phyloP scores from a whole-genome alignment of 2,113 vertebrate genomes.

The Noturus placidus region DNA sequence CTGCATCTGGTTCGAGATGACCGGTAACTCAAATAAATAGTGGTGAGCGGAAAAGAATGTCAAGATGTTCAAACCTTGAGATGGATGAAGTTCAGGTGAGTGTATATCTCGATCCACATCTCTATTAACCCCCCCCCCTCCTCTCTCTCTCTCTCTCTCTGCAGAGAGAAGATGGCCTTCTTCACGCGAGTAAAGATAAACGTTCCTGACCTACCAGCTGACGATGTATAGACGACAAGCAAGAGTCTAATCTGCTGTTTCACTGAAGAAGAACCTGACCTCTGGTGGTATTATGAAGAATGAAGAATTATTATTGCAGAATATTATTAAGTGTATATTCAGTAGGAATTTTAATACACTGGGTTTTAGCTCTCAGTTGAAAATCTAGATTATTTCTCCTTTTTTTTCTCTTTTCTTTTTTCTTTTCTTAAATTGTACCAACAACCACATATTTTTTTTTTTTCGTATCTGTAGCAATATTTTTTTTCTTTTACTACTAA shows the following conservation, averaged over 20 bases:
- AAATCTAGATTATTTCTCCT: constrained; percentile 63
- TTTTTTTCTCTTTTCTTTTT: constrained; percentile 53
- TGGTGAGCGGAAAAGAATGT: not conserved
- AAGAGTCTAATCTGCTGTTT: constrained; percentile 64
- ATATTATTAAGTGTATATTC: constrained; percentile 42
- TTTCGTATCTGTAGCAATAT: constrained; percentile 45
- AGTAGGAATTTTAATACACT: constrained; percentile 57
- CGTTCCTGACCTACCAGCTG: constrained; percentile 85
- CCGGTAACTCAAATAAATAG: no score
- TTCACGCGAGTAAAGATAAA: constrained; percentile 90
- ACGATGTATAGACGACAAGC: constrained; percentile 85
- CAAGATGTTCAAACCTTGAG: not conserved
- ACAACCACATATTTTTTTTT: constrained; percentile 52
- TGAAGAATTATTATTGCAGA: constrained; percentile 42
- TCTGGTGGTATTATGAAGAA: constrained; percentile 72
- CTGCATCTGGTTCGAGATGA: not conserved
- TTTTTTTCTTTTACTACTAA: constrained; percentile 67
- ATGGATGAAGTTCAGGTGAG: not conserved
- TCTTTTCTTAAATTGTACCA: constrained; percentile 54
- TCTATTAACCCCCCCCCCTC: not conserved
- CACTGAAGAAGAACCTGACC: constrained; percentile 61
- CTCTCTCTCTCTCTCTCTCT: constrained; percentile 39
- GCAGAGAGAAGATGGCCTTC: constrained; percentile 98
- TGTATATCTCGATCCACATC: not conserved
- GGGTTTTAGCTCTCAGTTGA: constrained; percentile 63